Evolutionary conservation across 2,888 invertebrate genomes (phyloP).

Genomic region (Embidobia sp.): DNA sequence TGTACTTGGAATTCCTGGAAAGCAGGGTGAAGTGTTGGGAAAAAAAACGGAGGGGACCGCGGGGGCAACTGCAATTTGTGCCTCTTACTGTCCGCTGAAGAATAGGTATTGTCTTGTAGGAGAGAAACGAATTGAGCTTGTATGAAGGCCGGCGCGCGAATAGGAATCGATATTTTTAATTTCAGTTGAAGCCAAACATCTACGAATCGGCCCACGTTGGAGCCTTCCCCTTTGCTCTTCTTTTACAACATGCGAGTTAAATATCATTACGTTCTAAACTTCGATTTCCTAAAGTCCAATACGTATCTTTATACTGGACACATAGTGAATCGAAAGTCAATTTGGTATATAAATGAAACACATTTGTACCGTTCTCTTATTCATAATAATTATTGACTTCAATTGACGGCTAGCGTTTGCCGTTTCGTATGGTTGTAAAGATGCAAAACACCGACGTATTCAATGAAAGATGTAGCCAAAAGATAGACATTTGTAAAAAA

Average conservation of each 20-base stretch:
- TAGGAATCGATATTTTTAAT: conserved; percentile 82
- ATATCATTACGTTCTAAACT: conserved; percentile 43
- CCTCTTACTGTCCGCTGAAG: conserved; percentile 81
- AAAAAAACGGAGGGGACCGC: conserved; percentile 58
- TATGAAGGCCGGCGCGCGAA: conserved; percentile 79
- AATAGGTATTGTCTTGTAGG: conserved; percentile 81
- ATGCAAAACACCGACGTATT: no score
- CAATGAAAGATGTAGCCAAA: no score
- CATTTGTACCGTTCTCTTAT: conserved; percentile 41
- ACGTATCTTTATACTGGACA: conserved; percentile 55
- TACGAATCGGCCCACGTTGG: conserved; percentile 66
- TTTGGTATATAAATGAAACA: conserved; percentile 50
- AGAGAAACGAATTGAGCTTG: conserved; percentile 80
- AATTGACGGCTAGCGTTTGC: no score
- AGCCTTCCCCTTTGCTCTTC: conserved; percentile 10
- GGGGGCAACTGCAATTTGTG: conserved; percentile 80
- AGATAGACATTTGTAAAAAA: no score
- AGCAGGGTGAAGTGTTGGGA: conserved; percentile 45
- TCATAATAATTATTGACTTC: no score
- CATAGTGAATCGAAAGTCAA: conserved; percentile 57
- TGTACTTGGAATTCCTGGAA: conserved; percentile 78
- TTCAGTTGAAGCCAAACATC: conserved; percentile 81
- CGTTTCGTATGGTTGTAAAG: no score
- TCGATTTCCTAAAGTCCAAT: conserved; percentile 53
- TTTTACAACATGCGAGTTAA: conserved; percentile 53